Conservation (phyloP, 2,113 vertebrate species). For the Felis chaus region DNA sequence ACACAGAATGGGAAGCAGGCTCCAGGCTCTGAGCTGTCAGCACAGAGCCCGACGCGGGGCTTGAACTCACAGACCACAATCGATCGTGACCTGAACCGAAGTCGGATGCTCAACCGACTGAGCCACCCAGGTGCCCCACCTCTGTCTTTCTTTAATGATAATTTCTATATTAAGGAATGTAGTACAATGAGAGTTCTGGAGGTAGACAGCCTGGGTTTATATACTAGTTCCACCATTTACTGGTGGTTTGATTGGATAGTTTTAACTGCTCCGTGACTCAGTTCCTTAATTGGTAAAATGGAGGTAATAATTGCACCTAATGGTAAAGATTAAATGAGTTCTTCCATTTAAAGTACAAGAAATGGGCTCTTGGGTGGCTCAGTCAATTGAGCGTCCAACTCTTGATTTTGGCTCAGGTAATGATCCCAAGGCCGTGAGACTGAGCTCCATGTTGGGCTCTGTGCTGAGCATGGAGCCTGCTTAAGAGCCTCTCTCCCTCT, state of each 20-base stretch:
- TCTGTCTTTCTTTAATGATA: not conserved
- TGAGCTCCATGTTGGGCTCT: too few species aligned
- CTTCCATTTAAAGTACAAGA: not conserved
- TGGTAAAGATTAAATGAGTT: conserved; percentile 38
- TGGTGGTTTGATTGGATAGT: not conserved
- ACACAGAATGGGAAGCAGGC: too few species aligned
- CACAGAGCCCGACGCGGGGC: too few species aligned
- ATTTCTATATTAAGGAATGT: not conserved
- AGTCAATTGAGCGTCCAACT: too few species aligned
- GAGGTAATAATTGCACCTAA: not conserved
- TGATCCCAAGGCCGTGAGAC: too few species aligned
- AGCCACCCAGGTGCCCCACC: not conserved
- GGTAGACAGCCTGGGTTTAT: not conserved
- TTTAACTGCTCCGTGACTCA: not conserved
- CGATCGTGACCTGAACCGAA: too few species aligned
- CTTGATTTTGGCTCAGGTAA: too few species aligned
- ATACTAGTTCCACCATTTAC: not conserved
- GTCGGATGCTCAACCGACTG: too few species aligned
- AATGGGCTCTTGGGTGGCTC: not conserved
- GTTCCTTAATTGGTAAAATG: not conserved
- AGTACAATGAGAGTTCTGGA: not conserved
- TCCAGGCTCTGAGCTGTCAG: too few species aligned
- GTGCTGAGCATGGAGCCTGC: too few species aligned
- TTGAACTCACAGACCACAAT: too few species aligned
- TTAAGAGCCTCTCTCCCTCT: too few species aligned